Evolutionary conservation across 2,888 invertebrate species (phyloP), one percentile per base, ranked within the genome.

Genomic region (Keiferia lycopersicella): DNA sequence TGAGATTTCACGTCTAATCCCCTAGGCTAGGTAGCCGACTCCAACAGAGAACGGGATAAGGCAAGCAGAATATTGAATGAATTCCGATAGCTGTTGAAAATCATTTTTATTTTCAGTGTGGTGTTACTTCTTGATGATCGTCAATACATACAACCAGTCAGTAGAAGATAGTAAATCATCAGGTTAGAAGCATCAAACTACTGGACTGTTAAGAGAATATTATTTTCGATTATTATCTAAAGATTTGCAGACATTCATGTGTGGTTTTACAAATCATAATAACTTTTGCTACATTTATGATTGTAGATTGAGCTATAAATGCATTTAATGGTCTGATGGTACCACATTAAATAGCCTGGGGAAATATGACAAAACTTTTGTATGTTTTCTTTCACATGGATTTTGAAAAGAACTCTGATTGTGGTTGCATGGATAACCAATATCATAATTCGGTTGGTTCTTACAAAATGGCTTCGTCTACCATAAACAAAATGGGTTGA

Each of bases 51-150:
- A n/a, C n/a, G n/a, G n/a, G n/a, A n/a, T n/a, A n/a, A n/a, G n/a
- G n/a, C n/a, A n/a, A n/a, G n/a, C n/a, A n/a, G n/a, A 26, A 26
- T 26, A 26, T 26, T 26, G 6, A 26, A 26, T 6, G n/a, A n/a
- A n/a, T n/a, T n/a, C n/a, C n/a, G n/a, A n/a, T n/a, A n/a, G n/a
- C n/a, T n/a, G 2, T 26, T 26, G 3, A 34, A 34, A 8, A 34
- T 34, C 34, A 6, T 26, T 57, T 64, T 69, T 66, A 69, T 64
- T 77, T 75, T 62, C 73, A 75, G 80, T 77, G 61, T 80, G 78
- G 78, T 22, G 64, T 39, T 79, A 81, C 66, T 80, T 79, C 64
- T 65, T 79, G 41, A 18, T 78, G 12, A 68, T 81, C 38, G 69
- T 80, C 30, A 79, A 76, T 67, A 73, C 81, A 0, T 74, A 75